phyloP scores from a whole-genome alignment of 2,113 vertebrate species.

The Grantiella picta region DNA sequence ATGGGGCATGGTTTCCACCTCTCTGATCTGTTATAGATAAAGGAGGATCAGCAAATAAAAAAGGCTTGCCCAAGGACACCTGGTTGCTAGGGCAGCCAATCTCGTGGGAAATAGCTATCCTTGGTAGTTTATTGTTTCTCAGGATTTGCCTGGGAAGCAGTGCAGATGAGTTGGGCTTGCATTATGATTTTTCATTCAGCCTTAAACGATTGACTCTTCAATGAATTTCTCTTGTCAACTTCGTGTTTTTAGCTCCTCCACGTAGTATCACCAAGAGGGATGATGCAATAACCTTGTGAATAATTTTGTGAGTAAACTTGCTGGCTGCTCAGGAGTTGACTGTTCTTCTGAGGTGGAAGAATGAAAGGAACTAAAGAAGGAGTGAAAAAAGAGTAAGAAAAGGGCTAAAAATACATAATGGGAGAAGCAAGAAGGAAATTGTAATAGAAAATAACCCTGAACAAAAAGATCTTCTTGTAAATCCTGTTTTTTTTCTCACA shows the following conservation, averaged over 20 bases:
- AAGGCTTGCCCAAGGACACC: background rate
- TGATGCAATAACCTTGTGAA: background rate
- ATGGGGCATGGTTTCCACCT: background rate
- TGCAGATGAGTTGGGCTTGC: background rate
- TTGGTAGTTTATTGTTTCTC: background rate
- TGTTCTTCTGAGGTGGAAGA: background rate
- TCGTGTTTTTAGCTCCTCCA: background rate
- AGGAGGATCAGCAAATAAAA: background rate
- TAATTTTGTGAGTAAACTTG: background rate
- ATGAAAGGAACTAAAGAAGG: background rate
- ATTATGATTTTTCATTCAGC: background rate
- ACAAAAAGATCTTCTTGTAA: background rate
- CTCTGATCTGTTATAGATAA: background rate
- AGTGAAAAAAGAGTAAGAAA: background rate
- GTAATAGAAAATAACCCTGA: background rate
- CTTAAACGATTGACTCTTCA: background rate
- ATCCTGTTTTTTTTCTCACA: background rate
- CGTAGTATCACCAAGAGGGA: background rate
- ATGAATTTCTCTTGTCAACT: background rate
- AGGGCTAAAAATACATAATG: background rate
- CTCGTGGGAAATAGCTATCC: rapidly evolving
- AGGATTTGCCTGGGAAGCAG: background rate
- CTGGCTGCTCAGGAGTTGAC: background rate
- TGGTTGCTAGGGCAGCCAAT: background rate
- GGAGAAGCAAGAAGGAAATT: background rate